These are phyloP conservation scores for Balearica regulorum DNA, from an alignment of 2,797 vertebrate genomes.

Conservation along the genomic window DNA sequence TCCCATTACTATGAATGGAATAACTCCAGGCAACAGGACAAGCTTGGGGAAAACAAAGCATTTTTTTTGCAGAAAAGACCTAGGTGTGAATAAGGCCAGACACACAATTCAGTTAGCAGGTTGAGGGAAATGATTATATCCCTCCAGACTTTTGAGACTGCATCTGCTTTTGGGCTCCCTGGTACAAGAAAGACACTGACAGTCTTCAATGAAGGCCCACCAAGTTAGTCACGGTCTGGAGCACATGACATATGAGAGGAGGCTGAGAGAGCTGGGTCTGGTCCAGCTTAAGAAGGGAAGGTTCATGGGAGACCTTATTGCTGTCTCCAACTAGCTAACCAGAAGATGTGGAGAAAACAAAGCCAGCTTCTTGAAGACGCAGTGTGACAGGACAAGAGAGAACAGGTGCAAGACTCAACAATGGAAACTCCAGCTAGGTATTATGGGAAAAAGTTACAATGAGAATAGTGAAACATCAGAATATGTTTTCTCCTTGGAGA, in stretches of 20 bases:
- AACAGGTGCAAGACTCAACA: background rate
- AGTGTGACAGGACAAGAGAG: background rate
- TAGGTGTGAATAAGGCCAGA: background rate
- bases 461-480: background rate
- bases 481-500: background rate
- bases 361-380: background rate
- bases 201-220: background rate
- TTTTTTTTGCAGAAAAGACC: background rate
- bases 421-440: background rate
- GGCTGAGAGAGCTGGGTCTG: background rate
- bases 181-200: background rate
- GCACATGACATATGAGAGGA: background rate
- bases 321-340: background rate
- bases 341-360: background rate
- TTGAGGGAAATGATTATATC: background rate
- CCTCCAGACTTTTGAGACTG: background rate
- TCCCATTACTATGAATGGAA: background rate
- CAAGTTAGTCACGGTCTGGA: background rate
- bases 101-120: background rate
- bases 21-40: background rate
- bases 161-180: background rate
- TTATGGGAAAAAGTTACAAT: background rate
- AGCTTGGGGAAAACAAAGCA: background rate
- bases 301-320: background rate
- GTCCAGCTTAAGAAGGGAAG: background rate